Conservation (phyloP, 2,888 invertebrate genomes). For the Drosophila mercatorum region DNA sequence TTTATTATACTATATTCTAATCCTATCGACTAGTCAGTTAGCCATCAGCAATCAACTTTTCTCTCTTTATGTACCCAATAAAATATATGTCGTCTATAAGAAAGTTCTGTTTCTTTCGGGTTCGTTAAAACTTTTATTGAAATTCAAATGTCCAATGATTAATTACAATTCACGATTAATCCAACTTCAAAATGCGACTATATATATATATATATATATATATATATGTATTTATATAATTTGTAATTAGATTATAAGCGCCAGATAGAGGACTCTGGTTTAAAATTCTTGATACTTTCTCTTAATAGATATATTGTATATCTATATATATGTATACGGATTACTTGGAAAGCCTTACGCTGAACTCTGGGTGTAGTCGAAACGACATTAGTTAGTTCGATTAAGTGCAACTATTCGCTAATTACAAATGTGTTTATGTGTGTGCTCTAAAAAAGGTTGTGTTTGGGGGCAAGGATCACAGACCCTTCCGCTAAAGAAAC, state of each 20-base stretch:
- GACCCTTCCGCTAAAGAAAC: conserved; percentile 38
- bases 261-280: conserved; percentile 32
- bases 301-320: conserved; percentile 27
- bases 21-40: background rate
- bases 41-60: background rate
- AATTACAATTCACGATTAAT: conserved; percentile 69
- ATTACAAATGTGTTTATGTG: conserved; percentile 56
- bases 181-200: conserved; percentile 75
- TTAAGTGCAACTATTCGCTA: conserved; percentile 67
- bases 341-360: conserved; percentile 27
- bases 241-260: conserved; percentile 46
- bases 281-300: conserved; percentile 47
- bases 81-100: background rate
- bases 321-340: conserved; percentile 17
- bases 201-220: conserved; percentile 32
- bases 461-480: conserved; percentile 49
- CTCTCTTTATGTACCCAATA: background rate
- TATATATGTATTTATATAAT: conserved; percentile 1
- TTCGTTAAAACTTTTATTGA: conserved; percentile 68
- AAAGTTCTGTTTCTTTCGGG: background rate
- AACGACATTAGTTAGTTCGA: conserved; percentile 54
- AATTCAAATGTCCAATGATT: conserved; percentile 73
- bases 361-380: conserved; percentile 28
- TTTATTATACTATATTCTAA: background rate
- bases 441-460: conserved; percentile 30